A percentile compares a stretch with the other conserved stretches of the same genome.
These are phyloP conservation scores for Hemibagrus wyckioides DNA, from an alignment of 2,113 vertebrate genomes.

Conservation along the genomic window DNA sequence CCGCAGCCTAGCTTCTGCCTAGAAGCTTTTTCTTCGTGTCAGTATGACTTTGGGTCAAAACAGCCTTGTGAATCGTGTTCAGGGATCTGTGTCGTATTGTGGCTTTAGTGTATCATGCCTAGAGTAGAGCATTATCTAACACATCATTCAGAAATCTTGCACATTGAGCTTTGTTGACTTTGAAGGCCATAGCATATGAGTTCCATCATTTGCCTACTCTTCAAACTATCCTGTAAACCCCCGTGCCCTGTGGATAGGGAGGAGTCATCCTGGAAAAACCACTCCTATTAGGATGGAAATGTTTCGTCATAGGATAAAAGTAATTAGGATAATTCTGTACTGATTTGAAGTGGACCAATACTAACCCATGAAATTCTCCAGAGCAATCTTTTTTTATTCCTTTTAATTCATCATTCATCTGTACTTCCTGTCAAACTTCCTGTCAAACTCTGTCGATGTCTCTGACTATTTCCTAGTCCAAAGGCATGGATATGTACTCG, in stretches of 20 bases:
- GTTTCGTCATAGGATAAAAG: background rate
- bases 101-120: background rate
- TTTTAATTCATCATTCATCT: background rate
- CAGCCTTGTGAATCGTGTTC: background rate
- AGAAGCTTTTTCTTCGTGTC: too few relatives aligned
- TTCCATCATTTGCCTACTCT: background rate
- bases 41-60: background rate
- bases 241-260: background rate
- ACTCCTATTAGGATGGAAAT: background rate
- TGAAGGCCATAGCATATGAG: background rate
- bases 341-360: background rate
- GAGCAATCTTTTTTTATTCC: background rate
- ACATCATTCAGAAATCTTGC: background rate
- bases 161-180: background rate
- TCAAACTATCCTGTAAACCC: too few relatives aligned
- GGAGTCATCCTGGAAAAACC: background rate
- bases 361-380: background rate
- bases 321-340: background rate
- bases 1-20: background rate
- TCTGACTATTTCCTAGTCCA: background rate
- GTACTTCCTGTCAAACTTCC: background rate
- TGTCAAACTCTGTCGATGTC: background rate
- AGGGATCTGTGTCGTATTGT: background rate
- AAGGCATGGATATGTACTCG: background rate
- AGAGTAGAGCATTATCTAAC: background rate